A percentile compares a stretch with the other conserved stretches of the same genome.
phyloP scores from a whole-genome alignment of 2,888 invertebrate genomes.

The Automeris io region DNA sequence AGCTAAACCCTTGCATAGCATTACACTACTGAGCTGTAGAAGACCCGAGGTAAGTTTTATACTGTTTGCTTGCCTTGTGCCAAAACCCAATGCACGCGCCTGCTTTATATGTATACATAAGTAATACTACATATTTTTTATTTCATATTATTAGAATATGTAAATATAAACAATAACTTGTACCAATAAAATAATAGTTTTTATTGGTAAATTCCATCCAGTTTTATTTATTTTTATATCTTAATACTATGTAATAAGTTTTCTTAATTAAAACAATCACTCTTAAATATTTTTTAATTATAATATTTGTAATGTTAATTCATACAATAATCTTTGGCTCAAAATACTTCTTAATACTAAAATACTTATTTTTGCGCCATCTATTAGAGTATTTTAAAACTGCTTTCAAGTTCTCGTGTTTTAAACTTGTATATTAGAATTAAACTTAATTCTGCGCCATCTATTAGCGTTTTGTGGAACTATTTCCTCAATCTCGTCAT shows the following conservation, averaged over 20 bases:
- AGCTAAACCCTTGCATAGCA: too few relatives aligned
- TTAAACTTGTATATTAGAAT: too few relatives aligned
- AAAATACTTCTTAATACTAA: constrained; percentile 4
- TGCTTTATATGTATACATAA: too few relatives aligned
- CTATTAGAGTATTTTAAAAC: constrained; percentile 21
- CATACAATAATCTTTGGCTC: constrained; percentile 29
- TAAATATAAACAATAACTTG: too few relatives aligned
- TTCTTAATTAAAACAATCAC: not conserved
- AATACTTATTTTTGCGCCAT: constrained; percentile 25
- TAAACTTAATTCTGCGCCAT: constrained; percentile 24
- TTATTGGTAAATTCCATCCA: too few relatives aligned
- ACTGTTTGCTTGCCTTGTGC: too few relatives aligned
- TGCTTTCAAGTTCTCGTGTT: constrained; percentile 22
- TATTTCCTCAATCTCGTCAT: constrained; percentile 37
- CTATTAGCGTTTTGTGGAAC: constrained; percentile 20
- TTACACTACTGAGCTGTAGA: too few relatives aligned
- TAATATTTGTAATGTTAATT: constrained; percentile 8
- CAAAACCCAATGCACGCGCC: too few relatives aligned
- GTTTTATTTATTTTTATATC: not conserved
- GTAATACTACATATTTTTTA: too few relatives aligned
- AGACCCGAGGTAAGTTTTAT: too few relatives aligned
- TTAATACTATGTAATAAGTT: not conserved
- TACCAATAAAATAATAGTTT: too few relatives aligned
- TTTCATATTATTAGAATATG: too few relatives aligned
- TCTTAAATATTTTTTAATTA: constrained; percentile 6